Base-by-base conservation (phyloP, 2,888 invertebrate species). In the Hirtodrosophila cameraria region DNA sequence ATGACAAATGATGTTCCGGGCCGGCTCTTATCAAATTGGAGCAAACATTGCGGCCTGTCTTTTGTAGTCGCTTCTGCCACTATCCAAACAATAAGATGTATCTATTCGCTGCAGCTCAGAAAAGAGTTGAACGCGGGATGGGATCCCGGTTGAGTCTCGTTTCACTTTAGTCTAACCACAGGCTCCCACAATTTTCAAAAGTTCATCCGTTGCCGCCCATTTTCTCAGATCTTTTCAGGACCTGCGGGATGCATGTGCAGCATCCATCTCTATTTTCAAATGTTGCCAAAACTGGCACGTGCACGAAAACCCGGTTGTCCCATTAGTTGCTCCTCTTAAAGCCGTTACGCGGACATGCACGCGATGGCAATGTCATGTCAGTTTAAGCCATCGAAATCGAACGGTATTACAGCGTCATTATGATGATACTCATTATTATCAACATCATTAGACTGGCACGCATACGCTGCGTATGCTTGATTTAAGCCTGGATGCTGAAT, bases 1-100 rank as follows among this genome's bases (percentile, higher is more conserved):
- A 81, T 81, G 85, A 86, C 82, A 81, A 86, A 86, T 79, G 86
- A 76, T 59, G 58, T 30, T 35, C 35, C 28, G 43, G 36, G 35
- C 23, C 46, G 48, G 18, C 46, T 43, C 73, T 64, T 83, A 79
- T 83, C 84, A 80, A 79, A 72, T 54, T 83, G 55, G 86, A 76
- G 64, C 86, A 58, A n/a, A n/a, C 36, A 30, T 20, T 27, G 54
- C 55, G 52, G 70, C 30, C 5, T 28, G 8, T 15, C 18, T 50
- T n/a, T 50, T 50, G 49, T 45, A 15, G 49, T 20, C 8, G 28
- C 46, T 23, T 23, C 8, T 23, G 23, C 23, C 23, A 7, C 23
- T 23, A 1, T 3, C 0, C 23, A 23, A 23, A 46, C 45, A 33
- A 46, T 33, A 13, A 20, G 45, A 20, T 48, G 35, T 18, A n/a